Base-by-base conservation (phyloP, 1,140 invertebrate genomes). In the Drosophila nikananu region DNA sequence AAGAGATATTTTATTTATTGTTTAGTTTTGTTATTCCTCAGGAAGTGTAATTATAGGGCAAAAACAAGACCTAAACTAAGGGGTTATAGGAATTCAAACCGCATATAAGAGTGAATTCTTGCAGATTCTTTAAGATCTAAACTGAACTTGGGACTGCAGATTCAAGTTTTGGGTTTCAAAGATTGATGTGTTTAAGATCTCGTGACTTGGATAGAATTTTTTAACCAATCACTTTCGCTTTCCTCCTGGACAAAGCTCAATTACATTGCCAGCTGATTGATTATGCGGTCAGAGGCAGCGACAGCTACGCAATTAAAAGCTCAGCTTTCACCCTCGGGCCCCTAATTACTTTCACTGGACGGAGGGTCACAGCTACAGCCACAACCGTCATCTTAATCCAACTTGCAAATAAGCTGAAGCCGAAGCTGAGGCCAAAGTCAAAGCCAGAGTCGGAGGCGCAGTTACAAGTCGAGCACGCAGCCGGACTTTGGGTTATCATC, bases 271-370 rank as follows among this genome's bases (percentile, higher is more conserved):
- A 12, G 60, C 71, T 83, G 84, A 87, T 87, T 81, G 77, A 87
- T 87, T 87, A 89, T 67, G 75, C 58, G 54, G 42, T 46, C 35
- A 23, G 12, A 25, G n/a, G 49, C 71, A 66, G 41, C 61, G 54
- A 64, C 74, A 76, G 60, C 61, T 65, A 64, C 17, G 57, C 83
- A 86, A 86, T 86, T 86, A 83, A 87, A 86, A 75, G 72, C 81
- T 68, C 77, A 75, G 84, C 84, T 87, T 87, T 87, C 84, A 87
- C 84, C 81, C 84, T 62, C 46, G 55, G 72, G 59, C 57, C 74
- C 72, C 81, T 89, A 87, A 89, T 89, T 89, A 87, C 84, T 89
- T 89, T 89, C 84, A 89, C 84, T 89, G 86, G 77, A 63, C 67
- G 32, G 70, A 67, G 80, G 41, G 66, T 55, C 63, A 23, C 5